Conservation (phyloP, 2,113 vertebrate genomes). For the Anthoscopus minutus region DNA sequence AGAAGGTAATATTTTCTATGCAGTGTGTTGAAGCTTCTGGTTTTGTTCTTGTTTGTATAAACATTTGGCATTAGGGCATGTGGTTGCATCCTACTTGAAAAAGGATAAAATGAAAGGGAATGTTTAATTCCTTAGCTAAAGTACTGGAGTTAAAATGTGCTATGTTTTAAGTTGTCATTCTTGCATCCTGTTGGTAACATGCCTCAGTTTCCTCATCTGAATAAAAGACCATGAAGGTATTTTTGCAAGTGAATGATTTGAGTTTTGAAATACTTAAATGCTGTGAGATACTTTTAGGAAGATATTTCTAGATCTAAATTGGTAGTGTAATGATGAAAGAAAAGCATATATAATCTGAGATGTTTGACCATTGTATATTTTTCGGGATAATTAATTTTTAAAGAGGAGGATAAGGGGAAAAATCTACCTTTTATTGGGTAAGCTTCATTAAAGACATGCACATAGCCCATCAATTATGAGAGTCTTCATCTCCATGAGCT, state of each 20-base stretch:
- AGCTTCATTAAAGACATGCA: conserved; percentile 38
- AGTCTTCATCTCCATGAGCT: conserved; percentile 43
- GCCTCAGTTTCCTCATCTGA: not conserved
- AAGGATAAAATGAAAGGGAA: not conserved
- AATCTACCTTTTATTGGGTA: conserved; percentile 33
- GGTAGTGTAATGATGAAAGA: not conserved
- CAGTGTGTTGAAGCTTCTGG: not conserved
- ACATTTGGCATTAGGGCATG: not conserved
- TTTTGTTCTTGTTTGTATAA: not conserved
- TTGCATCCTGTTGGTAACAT: not conserved
- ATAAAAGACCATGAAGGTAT: not conserved
- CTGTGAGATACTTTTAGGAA: not conserved
- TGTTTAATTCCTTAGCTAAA: not conserved
- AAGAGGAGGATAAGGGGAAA: not conserved
- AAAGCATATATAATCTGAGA: not conserved
- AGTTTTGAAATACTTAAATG: not conserved
- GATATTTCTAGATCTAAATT: not conserved
- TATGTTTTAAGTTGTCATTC: not conserved
- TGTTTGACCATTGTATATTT: conserved; percentile 4
- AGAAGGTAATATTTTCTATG: not conserved
- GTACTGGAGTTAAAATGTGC: not conserved
- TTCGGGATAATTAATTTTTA: conserved; percentile 2
- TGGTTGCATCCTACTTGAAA: not conserved
- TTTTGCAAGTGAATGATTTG: not conserved
- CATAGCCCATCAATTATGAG: conserved; percentile 49